Conservation (phyloP, 53 echinoderm and acorn worm species). For the Stichopus horrens region DNA sequence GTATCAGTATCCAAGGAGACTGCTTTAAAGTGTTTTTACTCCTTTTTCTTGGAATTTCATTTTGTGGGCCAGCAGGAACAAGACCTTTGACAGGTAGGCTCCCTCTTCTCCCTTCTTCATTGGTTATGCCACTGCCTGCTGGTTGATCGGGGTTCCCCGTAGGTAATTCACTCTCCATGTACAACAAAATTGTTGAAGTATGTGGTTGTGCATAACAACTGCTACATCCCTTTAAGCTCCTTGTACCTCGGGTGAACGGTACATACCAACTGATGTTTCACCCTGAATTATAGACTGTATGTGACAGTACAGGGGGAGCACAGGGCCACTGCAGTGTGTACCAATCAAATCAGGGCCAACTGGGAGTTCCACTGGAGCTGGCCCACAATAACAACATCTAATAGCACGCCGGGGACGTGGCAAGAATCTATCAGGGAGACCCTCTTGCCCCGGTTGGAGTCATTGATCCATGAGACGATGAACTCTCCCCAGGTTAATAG, state of each 20-base stretch:
- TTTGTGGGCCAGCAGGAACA: too few relatives aligned
- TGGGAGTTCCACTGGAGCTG: slow-evolving; percentile 16
- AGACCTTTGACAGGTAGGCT: too few relatives aligned
- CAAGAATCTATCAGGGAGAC: slow-evolving; percentile 13
- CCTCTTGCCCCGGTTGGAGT: slow-evolving; percentile 17
- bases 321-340: slow-evolving; percentile 18
- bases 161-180: too few relatives aligned
- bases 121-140: too few relatives aligned
- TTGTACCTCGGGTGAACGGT: neutral
- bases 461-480: slow-evolving; percentile 29
- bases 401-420: slow-evolving; percentile 31
- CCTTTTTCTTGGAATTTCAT: too few relatives aligned
- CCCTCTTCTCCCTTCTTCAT: too few relatives aligned
- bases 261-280: slow-evolving; percentile 16
- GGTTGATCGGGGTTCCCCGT: too few relatives aligned
- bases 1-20: too few relatives aligned
- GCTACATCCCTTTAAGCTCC: slow-evolving; percentile 8
- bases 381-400: slow-evolving; percentile 39
- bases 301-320: slow-evolving; percentile 18
- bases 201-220: neutral
- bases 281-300: slow-evolving; percentile 26
- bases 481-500: neutral
- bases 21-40: too few relatives aligned
- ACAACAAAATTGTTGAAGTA: too few relatives aligned
- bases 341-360: neutral